phyloP scores from a whole-genome alignment of 2,888 invertebrate genomes.

The Cantharis lateralis region DNA sequence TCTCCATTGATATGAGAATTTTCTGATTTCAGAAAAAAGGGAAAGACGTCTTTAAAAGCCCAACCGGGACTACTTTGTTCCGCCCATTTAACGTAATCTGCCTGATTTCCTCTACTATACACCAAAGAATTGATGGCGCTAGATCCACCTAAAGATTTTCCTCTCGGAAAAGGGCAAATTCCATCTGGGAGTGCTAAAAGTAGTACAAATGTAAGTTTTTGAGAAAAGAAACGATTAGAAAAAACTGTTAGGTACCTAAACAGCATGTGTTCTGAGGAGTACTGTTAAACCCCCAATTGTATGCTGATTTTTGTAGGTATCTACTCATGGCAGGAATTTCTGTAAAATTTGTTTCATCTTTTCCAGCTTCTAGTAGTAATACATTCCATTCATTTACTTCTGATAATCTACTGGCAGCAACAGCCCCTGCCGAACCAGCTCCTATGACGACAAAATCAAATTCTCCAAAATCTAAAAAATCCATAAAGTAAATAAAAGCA shows the following conservation, averaged over 20 bases:
- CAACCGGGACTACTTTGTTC: conserved; percentile 67
- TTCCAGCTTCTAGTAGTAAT: conserved; percentile 30
- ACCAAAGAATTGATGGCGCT: conserved; percentile 84
- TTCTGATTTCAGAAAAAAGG: conserved; percentile 8
- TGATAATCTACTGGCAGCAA: conserved; percentile 22
- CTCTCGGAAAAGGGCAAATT: conserved; percentile 69
- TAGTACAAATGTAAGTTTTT: background rate
- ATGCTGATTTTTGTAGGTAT: background rate
- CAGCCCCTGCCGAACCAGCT: conserved; percentile 23
- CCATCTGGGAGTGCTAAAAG: background rate
- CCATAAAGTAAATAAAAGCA: too few species aligned
- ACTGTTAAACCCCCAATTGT: conserved; percentile 28
- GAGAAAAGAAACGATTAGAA: background rate
- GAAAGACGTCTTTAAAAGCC: conserved; percentile 11
- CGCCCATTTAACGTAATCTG: conserved; percentile 84
- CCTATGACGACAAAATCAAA: conserved; percentile 27
- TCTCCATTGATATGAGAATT: conserved; percentile 8
- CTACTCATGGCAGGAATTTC: conserved; percentile 25
- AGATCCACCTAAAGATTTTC: conserved; percentile 69
- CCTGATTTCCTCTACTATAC: conserved; percentile 80
- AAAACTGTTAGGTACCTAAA: conserved; percentile 11
- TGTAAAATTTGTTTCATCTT: conserved; percentile 22
- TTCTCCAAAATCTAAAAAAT: conserved; percentile 22
- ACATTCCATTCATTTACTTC: conserved; percentile 15
- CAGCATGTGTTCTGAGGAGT: conserved; percentile 21